Evolutionary conservation across 2,113 vertebrate genomes (phyloP).

Genomic region (Amazona vittata): DNA sequence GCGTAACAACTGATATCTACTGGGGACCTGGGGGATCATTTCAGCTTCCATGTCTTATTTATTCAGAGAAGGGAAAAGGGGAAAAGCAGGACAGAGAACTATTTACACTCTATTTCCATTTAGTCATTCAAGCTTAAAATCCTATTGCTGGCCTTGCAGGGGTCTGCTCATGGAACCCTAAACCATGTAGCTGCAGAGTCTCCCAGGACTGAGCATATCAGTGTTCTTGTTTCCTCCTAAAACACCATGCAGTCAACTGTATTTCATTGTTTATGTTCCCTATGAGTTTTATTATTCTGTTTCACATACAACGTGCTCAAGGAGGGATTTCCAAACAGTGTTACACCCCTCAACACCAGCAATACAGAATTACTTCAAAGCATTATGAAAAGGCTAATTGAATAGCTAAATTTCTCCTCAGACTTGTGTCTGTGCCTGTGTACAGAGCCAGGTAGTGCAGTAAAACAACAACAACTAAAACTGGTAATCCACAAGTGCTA

Average conservation of each 20-base stretch:
- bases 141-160: neutral
- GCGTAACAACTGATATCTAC: neutral
- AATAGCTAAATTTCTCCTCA: neutral
- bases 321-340: neutral
- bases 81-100: neutral
- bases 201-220: neutral
- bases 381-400: neutral
- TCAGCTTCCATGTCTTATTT: neutral
- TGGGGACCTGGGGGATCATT: neutral
- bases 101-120: neutral
- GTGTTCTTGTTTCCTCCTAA: neutral
- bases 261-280: neutral
- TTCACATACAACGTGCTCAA: neutral
- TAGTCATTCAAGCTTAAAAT: neutral
- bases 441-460: neutral
- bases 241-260: neutral
- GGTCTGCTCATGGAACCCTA: neutral
- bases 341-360: neutral
- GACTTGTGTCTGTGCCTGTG: fast-evolving
- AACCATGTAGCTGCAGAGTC: neutral
- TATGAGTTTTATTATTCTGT: neutral
- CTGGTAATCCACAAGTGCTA: fast-evolving
- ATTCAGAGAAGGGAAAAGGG: neutral
- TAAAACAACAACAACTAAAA: neutral
- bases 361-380: neutral